A percentile compares a stretch with the other conserved stretches of the same genome.
Conservation (phyloP, 2,888 invertebrate genomes). For the Orthosia gothica region DNA sequence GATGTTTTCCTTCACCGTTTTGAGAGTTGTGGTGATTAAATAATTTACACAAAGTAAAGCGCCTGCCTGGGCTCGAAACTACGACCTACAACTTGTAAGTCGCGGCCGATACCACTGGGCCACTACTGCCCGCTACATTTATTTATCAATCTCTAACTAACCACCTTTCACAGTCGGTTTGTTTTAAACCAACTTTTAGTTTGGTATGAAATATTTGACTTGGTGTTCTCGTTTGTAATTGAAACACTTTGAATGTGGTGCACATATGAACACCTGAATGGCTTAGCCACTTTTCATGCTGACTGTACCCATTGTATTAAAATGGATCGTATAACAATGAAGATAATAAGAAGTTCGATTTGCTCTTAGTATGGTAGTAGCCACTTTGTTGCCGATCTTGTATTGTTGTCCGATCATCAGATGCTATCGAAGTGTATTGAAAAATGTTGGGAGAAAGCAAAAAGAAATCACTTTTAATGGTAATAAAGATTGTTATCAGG, state of each 20-base stretch:
- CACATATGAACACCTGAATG: background rate
- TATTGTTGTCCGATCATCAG: constrained; percentile 41
- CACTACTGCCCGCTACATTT: too few relatives aligned
- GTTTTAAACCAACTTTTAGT: too few relatives aligned
- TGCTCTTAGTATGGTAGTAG: constrained; percentile 15
- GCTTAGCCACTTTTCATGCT: background rate
- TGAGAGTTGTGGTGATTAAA: too few relatives aligned
- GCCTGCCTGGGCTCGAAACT: too few relatives aligned
- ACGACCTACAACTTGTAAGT: too few relatives aligned
- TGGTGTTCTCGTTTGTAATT: background rate
- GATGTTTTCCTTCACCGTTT: too few relatives aligned
- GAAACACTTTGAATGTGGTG: background rate
- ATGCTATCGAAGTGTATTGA: constrained; percentile 60
- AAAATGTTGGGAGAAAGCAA: constrained; percentile 64
- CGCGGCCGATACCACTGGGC: too few relatives aligned
- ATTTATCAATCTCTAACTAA: too few relatives aligned
- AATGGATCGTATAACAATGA: constrained; percentile 60
- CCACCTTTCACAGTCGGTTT: too few relatives aligned
- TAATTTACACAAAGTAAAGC: too few relatives aligned
- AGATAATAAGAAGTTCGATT: constrained; percentile 41
- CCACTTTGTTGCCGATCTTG: constrained; percentile 34
- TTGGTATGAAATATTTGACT: too few relatives aligned
- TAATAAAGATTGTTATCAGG: constrained; percentile 58
- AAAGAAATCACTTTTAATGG: constrained; percentile 50
- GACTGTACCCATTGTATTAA: constrained; percentile 56